Evolutionary conservation across 2,888 invertebrate genomes (phyloP).

Genomic region (Cryptophagus acutangulus): DNA sequence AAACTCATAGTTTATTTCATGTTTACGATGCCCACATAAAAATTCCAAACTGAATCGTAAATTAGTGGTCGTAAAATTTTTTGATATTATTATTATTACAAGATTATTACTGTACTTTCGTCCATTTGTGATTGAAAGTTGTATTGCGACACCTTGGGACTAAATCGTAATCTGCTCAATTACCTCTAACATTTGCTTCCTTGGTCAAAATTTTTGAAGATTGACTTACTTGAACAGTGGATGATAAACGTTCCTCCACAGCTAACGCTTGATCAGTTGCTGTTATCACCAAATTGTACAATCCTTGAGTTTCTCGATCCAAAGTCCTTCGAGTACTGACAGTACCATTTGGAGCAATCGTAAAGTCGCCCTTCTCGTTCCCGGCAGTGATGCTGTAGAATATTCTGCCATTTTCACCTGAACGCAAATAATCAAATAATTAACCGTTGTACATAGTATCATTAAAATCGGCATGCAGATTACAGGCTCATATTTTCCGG

Average conservation of each 20-base stretch:
- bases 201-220: too few relatives aligned
- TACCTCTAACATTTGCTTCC: too few relatives aligned
- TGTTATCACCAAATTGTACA: slow-evolving; percentile 80
- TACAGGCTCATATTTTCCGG: slow-evolving; percentile 33
- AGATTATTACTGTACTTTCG: too few relatives aligned
- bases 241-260: slow-evolving; percentile 70
- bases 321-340: slow-evolving; percentile 69
- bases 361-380: slow-evolving; percentile 75
- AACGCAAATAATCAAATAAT: slow-evolving; percentile 15
- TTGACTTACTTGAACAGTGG: slow-evolving; percentile 74
- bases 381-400: slow-evolving; percentile 77
- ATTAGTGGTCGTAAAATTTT: too few relatives aligned
- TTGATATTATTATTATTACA: too few relatives aligned
- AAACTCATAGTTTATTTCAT: too few relatives aligned
- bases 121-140: too few relatives aligned
- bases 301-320: slow-evolving; percentile 76
- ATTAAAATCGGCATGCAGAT: slow-evolving; percentile 37
- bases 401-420: slow-evolving; percentile 82
- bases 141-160: too few relatives aligned
- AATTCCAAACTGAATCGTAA: too few relatives aligned
- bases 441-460: too few relatives aligned
- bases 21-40: too few relatives aligned
- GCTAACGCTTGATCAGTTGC: slow-evolving; percentile 78
- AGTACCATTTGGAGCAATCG: slow-evolving; percentile 77
- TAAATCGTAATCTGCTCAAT: too few relatives aligned